Base-by-base conservation (phyloP, 2,113 vertebrate genomes). In the Galemys pyrenaicus region DNA sequence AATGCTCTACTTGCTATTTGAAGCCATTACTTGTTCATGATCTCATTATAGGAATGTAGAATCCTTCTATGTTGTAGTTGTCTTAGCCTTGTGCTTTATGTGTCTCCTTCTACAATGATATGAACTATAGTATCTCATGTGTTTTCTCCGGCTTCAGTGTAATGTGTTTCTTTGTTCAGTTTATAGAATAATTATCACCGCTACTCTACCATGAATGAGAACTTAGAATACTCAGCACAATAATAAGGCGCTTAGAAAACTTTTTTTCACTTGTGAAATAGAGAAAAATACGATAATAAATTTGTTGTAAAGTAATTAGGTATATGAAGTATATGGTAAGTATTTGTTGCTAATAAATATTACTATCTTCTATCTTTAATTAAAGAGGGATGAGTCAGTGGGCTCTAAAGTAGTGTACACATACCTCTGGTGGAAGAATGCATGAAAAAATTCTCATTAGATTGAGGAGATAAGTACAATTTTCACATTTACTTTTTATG, bases 401-500 rank as follows among this genome's bases (percentile, higher is more conserved):
- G 19, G 30, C 24, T 73, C 9, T 12, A 84, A 81, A 92, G 2
- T 54, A 11, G 12, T 56, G 7, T 37, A 64, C 41, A 22, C 30
- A 35, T 51, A 68, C 11, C 17, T 60, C 62, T 39, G 28, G 58
- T 3, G 16, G 46, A 30, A 67, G 9, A 30, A 58, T 1, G 19
- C 1, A 12, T 70, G 6, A 46, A 46, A 83, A 84, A 46, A 0
- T 0, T 51, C 67, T 26, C 49, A 89, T 5, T 70, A 5, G 19
- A 0, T 41, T 84, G 88, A 56, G 37, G 44, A 32, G 49, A 84
- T 80, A 58, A 22, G 11, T 11, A 62, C 1, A 44, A 44, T 39
- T 88, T 86, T 86, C 9, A 20, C 28, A 70, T 65, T 89, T 80
- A 74, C 10, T 73, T 88, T 77, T 85, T 85, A 85, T 74, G 44